phyloP scores from a whole-genome alignment of 2,113 vertebrate species.

The Sceloporus tristichus region DNA sequence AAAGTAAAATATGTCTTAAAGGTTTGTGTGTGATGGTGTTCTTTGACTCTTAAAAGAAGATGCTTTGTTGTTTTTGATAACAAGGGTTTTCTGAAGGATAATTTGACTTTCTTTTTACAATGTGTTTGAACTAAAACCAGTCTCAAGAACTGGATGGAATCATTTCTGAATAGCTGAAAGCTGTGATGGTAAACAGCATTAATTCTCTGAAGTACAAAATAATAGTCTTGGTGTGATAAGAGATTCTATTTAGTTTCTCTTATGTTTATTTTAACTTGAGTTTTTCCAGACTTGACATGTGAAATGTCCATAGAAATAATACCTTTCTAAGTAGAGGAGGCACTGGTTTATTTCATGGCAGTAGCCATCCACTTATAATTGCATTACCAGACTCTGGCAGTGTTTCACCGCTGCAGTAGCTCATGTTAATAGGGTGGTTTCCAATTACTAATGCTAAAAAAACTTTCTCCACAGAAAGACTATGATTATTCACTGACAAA shows the following conservation, averaged over 20 bases:
- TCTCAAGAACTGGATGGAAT: neutral
- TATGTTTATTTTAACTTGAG: conserved; percentile 54
- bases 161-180: conserved; percentile 28
- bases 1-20: neutral
- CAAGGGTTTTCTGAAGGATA: conserved; percentile 18
- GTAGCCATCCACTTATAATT: conserved; percentile 50
- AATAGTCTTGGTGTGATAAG: conserved; percentile 51
- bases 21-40: neutral
- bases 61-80: conserved; percentile 5
- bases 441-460: conserved; percentile 68
- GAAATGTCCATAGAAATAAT: conserved; percentile 51
- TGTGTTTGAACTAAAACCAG: neutral
- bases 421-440: conserved; percentile 61
- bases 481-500: conserved; percentile 41
- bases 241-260: conserved; percentile 32
- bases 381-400: conserved; percentile 55
- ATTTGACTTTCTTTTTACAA: conserved; percentile 15
- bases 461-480: conserved; percentile 56
- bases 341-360: conserved; percentile 59
- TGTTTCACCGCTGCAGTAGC: conserved; percentile 67
- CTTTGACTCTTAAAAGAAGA: neutral
- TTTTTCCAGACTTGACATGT: conserved; percentile 64
- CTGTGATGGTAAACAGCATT: rapidly evolving
- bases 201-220: conserved; percentile 24
- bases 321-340: conserved; percentile 60